Percentiles rank a stretch among this genome's conserved stretches.
phyloP scores from a whole-genome alignment of 2,113 vertebrate genomes.

The Thymallus thymallus region DNA sequence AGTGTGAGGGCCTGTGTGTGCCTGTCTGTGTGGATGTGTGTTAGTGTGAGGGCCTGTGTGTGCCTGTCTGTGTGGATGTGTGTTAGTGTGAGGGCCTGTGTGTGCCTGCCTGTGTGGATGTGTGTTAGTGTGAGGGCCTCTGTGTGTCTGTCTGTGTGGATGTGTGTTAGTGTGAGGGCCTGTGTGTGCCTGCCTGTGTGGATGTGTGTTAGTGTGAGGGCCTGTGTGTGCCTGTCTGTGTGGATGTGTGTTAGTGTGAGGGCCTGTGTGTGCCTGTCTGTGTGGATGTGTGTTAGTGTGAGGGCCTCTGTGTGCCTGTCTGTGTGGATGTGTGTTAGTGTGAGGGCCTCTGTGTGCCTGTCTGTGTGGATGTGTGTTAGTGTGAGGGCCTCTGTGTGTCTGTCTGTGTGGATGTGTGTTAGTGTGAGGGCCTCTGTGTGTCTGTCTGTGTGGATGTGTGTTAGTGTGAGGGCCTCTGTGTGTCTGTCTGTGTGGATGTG shows the following conservation, averaged over 20 bases:
- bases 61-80: slow-evolving; percentile 48
- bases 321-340: too few relatives aligned
- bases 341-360: too few relatives aligned
- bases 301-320: slow-evolving; percentile 32
- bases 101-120: too few relatives aligned
- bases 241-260: too few relatives aligned
- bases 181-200: too few relatives aligned
- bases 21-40: too few relatives aligned
- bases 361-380: slow-evolving; percentile 8
- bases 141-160: slow-evolving; percentile 43
- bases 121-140: slow-evolving; percentile 11
- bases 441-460: too few relatives aligned
- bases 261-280: too few relatives aligned
- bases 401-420: slow-evolving; percentile 51
- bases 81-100: too few relatives aligned
- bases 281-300: slow-evolving; percentile 11
- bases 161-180: too few relatives aligned
- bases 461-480: slow-evolving; percentile 10
- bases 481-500: slow-evolving; percentile 48
- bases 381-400: slow-evolving; percentile 20
- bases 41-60: slow-evolving; percentile 9
- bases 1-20: too few relatives aligned
- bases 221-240: slow-evolving; percentile 41
- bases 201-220: slow-evolving; percentile 12
- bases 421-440: too few relatives aligned